A percentile compares a stretch with the other conserved stretches of the same genome.
Conservation (phyloP, 1,140 invertebrate species). For the Drosophila bipectinata region DNA sequence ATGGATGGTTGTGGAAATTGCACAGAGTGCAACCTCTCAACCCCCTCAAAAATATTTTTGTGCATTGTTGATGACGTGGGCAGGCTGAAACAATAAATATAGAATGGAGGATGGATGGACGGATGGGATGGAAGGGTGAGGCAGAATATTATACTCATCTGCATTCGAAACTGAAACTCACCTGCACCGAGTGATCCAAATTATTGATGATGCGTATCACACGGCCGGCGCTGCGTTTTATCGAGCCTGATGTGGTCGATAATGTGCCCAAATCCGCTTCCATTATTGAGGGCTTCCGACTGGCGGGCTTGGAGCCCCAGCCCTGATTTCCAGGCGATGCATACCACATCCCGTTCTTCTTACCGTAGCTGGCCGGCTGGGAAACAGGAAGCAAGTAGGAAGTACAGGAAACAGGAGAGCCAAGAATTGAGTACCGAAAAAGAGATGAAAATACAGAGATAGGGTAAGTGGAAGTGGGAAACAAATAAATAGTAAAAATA, state of each 20-base stretch:
- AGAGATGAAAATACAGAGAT: conserved; percentile 17
- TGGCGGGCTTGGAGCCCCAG: conserved; percentile 85
- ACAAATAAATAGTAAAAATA: conserved; percentile 68
- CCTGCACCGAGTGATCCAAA: conserved; percentile 95
- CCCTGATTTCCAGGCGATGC: conserved; percentile 87
- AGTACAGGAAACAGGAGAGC: conserved; percentile 4
- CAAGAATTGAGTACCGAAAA: conserved; percentile 9
- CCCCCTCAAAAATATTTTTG: conserved; percentile 39
- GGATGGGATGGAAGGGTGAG: neutral
- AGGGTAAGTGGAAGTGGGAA: conserved; percentile 25
- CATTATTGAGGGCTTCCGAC: conserved; percentile 90
- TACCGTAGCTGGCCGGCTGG: conserved; percentile 93
- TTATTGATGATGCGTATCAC: conserved; percentile 96
- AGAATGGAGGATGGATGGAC: conserved; percentile 7
- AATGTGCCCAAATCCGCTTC: conserved; percentile 89
- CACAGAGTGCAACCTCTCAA: neutral
- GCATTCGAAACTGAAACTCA: conserved; percentile 76
- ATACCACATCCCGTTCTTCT: conserved; percentile 94
- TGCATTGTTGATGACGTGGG: conserved; percentile 48
- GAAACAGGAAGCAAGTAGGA: neutral
- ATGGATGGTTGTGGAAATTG: conserved; percentile 1
- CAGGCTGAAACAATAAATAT: conserved; percentile 57
- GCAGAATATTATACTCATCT: conserved; percentile 1
- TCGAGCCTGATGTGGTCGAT: conserved; percentile 85
- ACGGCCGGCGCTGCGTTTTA: conserved; percentile 91